Percentiles rank a stretch among this genome's conserved stretches.
phyloP scores from a whole-genome alignment of 2,888 invertebrate species.

The Melangyna quadrimaculata region DNA sequence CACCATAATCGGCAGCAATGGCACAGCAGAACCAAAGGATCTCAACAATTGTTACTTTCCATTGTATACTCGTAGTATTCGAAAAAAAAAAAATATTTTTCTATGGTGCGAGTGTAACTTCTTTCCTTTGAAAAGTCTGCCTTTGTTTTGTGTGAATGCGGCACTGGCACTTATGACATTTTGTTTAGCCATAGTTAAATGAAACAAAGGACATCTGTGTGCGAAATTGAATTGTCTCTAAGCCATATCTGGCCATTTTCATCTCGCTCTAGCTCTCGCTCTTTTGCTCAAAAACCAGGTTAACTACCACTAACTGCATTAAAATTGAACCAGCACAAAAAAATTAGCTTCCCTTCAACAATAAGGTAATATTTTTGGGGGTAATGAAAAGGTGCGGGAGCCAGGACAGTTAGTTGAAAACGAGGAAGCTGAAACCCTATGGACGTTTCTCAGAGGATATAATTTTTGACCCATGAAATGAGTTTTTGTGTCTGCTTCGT shows the following conservation, averaged over 20 bases:
- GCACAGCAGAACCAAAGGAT: conserved; percentile 29
- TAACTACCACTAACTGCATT: conserved; percentile 72
- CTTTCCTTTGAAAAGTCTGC: conserved; percentile 22
- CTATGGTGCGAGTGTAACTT: conserved; percentile 3
- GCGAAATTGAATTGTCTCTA: conserved; percentile 69
- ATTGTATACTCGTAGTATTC: conserved; percentile 17
- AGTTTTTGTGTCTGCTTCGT: conserved; percentile 77
- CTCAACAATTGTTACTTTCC: conserved; percentile 41
- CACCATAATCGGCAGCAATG: conserved; percentile 66
- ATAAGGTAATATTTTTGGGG: background rate
- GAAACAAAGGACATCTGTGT: conserved; percentile 71
- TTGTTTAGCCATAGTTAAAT: conserved; percentile 57
- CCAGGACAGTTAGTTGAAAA: background rate
- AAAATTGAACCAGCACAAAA: conserved; percentile 48
- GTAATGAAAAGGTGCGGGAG: background rate
- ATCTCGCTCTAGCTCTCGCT: conserved; percentile 49
- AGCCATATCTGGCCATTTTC: conserved; percentile 64
- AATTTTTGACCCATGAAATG: conserved; percentile 81
- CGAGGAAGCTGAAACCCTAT: conserved; percentile 31
- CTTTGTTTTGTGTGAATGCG: conserved; percentile 8
- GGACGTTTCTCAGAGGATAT: conserved; percentile 76
- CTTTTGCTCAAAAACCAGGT: conserved; percentile 49
- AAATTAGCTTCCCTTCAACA: conserved; percentile 18
- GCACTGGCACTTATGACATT: conserved; percentile 31
- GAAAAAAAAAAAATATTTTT: background rate